A percentile compares a stretch with the other conserved stretches of the same genome.
Evolutionary conservation across 2,797 vertebrate species (phyloP).

Genomic region (Anguilla obscura): DNA sequence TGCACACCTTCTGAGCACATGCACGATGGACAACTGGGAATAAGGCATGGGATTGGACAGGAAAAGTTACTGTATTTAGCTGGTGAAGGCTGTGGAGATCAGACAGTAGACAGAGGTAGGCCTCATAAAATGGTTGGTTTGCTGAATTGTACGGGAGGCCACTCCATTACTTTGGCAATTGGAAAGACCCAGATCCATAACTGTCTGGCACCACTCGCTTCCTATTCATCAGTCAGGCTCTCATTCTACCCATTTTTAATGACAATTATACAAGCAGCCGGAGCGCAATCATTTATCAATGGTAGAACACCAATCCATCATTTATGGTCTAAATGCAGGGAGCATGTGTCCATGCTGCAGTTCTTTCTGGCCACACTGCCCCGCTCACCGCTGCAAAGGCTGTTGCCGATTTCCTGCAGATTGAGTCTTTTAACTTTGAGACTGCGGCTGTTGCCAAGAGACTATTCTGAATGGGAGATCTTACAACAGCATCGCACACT

Average conservation of each 20-base stretch:
- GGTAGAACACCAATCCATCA: background rate
- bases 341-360: background rate
- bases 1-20: background rate
- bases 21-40: background rate
- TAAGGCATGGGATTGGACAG: background rate
- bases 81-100: background rate
- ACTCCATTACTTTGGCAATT: background rate
- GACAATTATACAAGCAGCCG: conserved; percentile 1
- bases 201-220: background rate
- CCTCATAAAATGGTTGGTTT: conserved; percentile 5
- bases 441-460: background rate
- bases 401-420: background rate
- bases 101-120: background rate
- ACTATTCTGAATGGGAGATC: background rate
- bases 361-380: background rate
- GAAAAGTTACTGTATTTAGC: background rate
- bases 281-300: background rate
- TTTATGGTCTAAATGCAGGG: background rate
- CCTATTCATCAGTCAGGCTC: background rate
- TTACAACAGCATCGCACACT: background rate
- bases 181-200: conserved; percentile 4
- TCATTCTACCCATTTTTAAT: background rate
- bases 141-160: background rate
- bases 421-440: background rate
- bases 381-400: background rate